Conservation (phyloP, 2,888 invertebrate species). For the Macrophya alboannulata region DNA sequence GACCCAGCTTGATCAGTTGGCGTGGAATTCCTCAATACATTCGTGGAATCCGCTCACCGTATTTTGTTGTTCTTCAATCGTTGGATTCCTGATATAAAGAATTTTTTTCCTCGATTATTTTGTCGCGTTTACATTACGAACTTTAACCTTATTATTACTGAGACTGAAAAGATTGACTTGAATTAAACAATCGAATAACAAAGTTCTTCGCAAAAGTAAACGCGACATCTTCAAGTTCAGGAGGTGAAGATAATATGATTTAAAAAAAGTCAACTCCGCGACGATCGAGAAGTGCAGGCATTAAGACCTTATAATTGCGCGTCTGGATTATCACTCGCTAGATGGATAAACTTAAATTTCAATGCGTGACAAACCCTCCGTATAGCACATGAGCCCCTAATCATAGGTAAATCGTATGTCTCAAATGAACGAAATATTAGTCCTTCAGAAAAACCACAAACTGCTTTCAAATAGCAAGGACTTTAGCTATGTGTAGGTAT, state of each 20-base stretch:
- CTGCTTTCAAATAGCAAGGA: slow-evolving; percentile 2
- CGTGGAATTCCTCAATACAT: too few species aligned
- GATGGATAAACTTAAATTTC: neutral
- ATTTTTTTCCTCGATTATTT: too few species aligned
- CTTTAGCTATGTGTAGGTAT: neutral
- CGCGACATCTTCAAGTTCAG: neutral
- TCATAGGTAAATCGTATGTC: neutral
- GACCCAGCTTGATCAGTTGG: too few species aligned
- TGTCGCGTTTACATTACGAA: too few species aligned
- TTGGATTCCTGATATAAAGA: too few species aligned
- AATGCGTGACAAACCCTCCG: neutral
- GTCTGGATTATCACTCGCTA: neutral
- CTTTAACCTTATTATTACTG: too few species aligned
- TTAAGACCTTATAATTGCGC: neutral
- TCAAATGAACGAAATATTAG: neutral
- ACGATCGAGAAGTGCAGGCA: neutral
- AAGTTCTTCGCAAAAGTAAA: neutral
- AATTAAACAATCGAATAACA: neutral
- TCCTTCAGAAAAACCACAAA: neutral
- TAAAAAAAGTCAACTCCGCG: too few species aligned
- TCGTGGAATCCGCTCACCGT: too few species aligned
- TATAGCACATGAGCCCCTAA: neutral
- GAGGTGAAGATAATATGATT: neutral
- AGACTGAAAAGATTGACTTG: neutral
- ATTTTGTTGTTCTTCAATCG: too few species aligned